Evolutionary conservation across 1,140 invertebrate species (phyloP), one percentile per base, ranked within the genome.

Genomic region (Megalonaias nervosa): DNA sequence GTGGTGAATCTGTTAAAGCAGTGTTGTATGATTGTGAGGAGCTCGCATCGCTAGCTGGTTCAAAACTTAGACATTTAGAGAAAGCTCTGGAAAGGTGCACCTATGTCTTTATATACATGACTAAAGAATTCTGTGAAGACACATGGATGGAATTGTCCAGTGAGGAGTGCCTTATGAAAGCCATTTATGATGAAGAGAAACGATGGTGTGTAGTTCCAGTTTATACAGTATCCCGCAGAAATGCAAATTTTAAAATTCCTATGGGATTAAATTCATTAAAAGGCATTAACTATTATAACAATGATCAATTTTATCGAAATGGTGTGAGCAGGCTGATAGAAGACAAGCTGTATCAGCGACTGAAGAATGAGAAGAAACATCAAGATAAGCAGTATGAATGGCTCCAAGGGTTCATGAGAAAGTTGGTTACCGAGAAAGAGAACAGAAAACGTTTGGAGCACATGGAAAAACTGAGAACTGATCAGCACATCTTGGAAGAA

Each of bases 181-280:
- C 81, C n/a, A 84, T 85, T 19, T 77, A 81, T 56, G 81, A 85
- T 67, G 77, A 74, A 26, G 64, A 78, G 0, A 85, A 85, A 48
- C 75, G 76, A 58, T 85, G 84, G 82, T 84, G 84, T 79, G 82
- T 85, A 4, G 81, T 85, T 14, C 84, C 84, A 26, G 82, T 85
- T 14, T 82, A 80, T 26, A 84, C 84, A 55, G 75, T 77, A 23
- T 74, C 74, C 26, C 77, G 77, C 58, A 70, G 79, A 38, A 84
- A 81, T 67, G 68, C 74, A n/a, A 70, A 79, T n/a, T 85, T 85
- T 64, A 73, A 66, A 64, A 79, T 85, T 59, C 84, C 84, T 31
- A 80, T 82, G 77, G 82, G 84, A 17, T 61, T 85, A 12, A 84
- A 84, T 70, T 79, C 82, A 1, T 60, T 85, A 16, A 85, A 84